Percentiles rank a stretch among this genome's conserved stretches.
These are phyloP conservation scores for Dusona sp. DNA, from an alignment of 2,888 invertebrate genomes.

Conservation along the genomic window DNA sequence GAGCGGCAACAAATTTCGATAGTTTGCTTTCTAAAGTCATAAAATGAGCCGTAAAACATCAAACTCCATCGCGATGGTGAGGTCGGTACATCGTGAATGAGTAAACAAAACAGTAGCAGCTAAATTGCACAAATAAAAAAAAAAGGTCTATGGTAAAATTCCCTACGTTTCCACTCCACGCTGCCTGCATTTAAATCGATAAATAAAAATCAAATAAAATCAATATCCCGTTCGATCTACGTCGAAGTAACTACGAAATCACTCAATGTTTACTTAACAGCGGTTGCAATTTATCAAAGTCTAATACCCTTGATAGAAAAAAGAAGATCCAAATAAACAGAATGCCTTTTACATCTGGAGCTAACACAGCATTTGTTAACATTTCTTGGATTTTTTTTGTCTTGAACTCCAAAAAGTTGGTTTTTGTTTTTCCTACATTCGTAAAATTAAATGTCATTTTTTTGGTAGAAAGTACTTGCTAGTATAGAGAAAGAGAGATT, in stretches of 20 bases:
- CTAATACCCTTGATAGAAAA: slow-evolving; percentile 65
- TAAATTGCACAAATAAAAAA: not conserved
- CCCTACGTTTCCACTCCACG: not conserved
- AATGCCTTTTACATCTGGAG: slow-evolving; percentile 3
- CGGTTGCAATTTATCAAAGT: slow-evolving; percentile 84
- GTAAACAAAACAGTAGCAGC: not conserved
- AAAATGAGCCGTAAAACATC: not conserved
- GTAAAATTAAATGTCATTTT: not conserved
- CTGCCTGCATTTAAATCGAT: not conserved
- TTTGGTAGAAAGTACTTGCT: slow-evolving; percentile 29
- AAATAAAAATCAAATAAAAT: slow-evolving; percentile 4
- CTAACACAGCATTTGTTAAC: slow-evolving; percentile 36
- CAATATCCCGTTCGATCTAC: not conserved
- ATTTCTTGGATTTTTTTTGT: not conserved
- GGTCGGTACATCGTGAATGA: not conserved
- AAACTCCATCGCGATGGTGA: not conserved
- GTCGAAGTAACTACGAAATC: slow-evolving; percentile 39
- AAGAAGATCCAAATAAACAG: not conserved
- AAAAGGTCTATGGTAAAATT: not conserved
- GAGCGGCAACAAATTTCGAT: not conserved
- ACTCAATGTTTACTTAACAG: slow-evolving; percentile 80
- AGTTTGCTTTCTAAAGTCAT: not conserved
- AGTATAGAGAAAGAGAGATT: not conserved
- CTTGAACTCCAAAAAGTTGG: not conserved
- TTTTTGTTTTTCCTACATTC: not conserved